Conservation (phyloP, 2,113 vertebrate species). For the Malurus cyaneus region DNA sequence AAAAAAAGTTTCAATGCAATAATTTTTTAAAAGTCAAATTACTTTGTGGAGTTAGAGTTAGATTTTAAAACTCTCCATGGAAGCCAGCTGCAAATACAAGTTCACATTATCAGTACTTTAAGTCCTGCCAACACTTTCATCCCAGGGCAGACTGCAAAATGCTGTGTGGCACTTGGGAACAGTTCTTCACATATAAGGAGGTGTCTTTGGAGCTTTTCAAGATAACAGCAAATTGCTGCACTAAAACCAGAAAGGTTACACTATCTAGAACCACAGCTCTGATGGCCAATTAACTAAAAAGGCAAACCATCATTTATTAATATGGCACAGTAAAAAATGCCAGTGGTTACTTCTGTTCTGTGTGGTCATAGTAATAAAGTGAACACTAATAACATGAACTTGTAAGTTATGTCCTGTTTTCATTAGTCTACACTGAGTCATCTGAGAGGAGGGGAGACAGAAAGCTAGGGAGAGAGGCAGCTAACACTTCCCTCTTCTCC, state of each 20-base stretch:
- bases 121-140: neutral
- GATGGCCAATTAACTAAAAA: neutral
- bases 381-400: neutral
- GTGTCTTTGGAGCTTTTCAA: neutral
- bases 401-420: neutral
- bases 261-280: neutral
- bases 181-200: neutral
- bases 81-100: neutral
- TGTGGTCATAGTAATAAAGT: neutral
- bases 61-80: neutral
- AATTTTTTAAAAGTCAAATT: neutral
- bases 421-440: neutral
- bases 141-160: neutral
- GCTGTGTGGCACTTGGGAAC: neutral
- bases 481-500: neutral
- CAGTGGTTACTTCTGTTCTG: neutral
- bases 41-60: neutral
- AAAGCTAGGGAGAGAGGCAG: neutral
- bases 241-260: neutral
- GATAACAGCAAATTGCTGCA: neutral
- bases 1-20: neutral
- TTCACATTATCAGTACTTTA: neutral
- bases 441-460: neutral
- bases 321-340: neutral
- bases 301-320: neutral